A percentile compares a stretch with the other conserved stretches of the same genome.
These are phyloP conservation scores for Tortrix viridana DNA, from an alignment of 2,888 invertebrate species.

Conservation along the genomic window DNA sequence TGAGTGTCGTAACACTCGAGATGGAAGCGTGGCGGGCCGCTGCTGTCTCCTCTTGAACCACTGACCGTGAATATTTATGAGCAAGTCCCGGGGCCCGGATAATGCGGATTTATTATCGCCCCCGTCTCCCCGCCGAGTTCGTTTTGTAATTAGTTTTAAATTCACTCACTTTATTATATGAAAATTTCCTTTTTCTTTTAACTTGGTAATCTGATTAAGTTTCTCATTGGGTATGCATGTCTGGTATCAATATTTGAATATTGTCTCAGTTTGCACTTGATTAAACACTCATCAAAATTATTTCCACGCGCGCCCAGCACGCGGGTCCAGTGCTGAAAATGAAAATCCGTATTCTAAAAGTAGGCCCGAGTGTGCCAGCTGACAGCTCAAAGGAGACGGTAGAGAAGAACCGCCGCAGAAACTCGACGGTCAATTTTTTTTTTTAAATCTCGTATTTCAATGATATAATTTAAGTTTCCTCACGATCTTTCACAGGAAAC, in stretches of 20 bases:
- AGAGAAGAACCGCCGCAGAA: no score
- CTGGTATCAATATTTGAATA: no score
- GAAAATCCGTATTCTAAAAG: no score
- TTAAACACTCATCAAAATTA: no score
- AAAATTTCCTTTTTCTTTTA: conserved; percentile 39
- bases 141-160: conserved; percentile 51
- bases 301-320: no score
- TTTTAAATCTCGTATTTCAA: no score
- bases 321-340: no score
- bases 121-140: conserved; percentile 48
- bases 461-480: not conserved
- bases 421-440: no score
- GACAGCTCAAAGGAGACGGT: no score
- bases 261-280: no score
- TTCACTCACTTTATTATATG: conserved; percentile 43
- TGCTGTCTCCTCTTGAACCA: conserved; percentile 15
- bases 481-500: no score
- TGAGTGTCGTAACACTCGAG: conserved; percentile 1
- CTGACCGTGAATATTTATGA: conserved; percentile 70
- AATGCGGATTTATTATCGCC: conserved; percentile 61
- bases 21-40: conserved; percentile 1
- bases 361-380: no score
- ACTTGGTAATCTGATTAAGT: conserved; percentile 17
- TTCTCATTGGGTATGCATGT: not conserved
- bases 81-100: conserved; percentile 48